phyloP scores from a whole-genome alignment of 1,140 invertebrate genomes.

The Neodiprion lecontei region DNA sequence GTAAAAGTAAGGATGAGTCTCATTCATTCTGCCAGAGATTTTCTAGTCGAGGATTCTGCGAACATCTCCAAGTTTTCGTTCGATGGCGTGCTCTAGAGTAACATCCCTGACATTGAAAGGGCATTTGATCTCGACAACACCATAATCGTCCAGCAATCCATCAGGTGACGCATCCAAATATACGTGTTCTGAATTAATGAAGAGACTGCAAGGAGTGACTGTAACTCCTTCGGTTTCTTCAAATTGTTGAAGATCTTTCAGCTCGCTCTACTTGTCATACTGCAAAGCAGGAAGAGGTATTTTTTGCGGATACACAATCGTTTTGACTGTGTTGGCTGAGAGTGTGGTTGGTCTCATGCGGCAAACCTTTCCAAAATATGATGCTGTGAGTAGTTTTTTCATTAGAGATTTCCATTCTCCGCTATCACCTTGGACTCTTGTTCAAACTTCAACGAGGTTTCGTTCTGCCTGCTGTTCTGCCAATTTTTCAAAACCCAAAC shows the following conservation, averaged over 20 bases:
- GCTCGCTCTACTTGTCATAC: conserved; percentile 44
- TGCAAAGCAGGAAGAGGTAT: conserved; percentile 29
- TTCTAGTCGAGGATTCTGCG: conserved; percentile 27
- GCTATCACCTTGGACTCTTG: conserved; percentile 34
- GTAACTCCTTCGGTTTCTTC: conserved; percentile 27
- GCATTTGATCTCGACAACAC: conserved; percentile 50
- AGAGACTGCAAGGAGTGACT: conserved; percentile 48
- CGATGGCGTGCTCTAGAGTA: conserved; percentile 29
- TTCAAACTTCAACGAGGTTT: conserved; percentile 34
- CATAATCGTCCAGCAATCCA: conserved; percentile 48
- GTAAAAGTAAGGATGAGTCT: conserved; percentile 49
- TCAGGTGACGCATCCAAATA: conserved; percentile 53
- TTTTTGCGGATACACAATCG: conserved; percentile 35
- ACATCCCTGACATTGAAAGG: conserved; percentile 34
- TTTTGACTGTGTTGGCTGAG: conserved; percentile 31
- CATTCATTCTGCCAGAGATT: conserved; percentile 37
- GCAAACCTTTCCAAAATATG: conserved; percentile 48
- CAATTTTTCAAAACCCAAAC: conserved; percentile 18
- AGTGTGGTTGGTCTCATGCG: conserved; percentile 32
- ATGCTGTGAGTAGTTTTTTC: conserved; percentile 45
- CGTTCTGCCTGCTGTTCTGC: conserved; percentile 18
- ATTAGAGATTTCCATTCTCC: conserved; percentile 41
- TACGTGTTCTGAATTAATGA: conserved; percentile 42
- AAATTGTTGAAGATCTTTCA: conserved; percentile 37
- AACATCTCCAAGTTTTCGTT: conserved; percentile 24